phyloP scores from a whole-genome alignment of 64 coral and sea anemone species.

The Porites australiensis region DNA sequence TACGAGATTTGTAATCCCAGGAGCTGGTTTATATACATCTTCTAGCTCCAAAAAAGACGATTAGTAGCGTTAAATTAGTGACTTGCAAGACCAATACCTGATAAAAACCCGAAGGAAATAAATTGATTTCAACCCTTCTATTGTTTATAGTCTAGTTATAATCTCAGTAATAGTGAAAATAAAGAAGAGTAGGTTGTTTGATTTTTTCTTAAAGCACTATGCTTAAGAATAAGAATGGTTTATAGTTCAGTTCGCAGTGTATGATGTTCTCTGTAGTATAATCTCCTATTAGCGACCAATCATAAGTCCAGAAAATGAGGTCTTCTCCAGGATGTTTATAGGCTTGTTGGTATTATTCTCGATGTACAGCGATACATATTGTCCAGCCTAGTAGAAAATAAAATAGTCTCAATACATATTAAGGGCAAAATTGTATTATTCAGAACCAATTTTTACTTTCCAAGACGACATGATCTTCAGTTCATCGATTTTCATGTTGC shows the following conservation, averaged over 20 bases:
- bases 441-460: not conserved
- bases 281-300: slow-evolving; percentile 66
- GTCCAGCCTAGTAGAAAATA: slow-evolving; percentile 76
- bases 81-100: no score
- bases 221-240: no score
- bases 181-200: no score
- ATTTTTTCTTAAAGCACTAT: no score
- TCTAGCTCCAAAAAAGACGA: no score
- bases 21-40: no score
- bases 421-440: not conserved
- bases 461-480: not conserved
- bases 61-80: no score
- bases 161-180: no score
- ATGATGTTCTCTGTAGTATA: not conserved
- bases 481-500: not conserved
- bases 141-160: no score
- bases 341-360: slow-evolving; percentile 95
- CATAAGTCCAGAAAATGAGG: slow-evolving; percentile 91
- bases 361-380: slow-evolving; percentile 92
- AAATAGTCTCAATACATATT: not conserved
- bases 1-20: no score
- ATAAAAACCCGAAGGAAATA: no score
- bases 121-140: no score
- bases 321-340: slow-evolving; percentile 70
- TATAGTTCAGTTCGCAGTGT: not conserved